phyloP scores from a whole-genome alignment of 2,888 invertebrate genomes.

The Chymomyza caudatula region DNA sequence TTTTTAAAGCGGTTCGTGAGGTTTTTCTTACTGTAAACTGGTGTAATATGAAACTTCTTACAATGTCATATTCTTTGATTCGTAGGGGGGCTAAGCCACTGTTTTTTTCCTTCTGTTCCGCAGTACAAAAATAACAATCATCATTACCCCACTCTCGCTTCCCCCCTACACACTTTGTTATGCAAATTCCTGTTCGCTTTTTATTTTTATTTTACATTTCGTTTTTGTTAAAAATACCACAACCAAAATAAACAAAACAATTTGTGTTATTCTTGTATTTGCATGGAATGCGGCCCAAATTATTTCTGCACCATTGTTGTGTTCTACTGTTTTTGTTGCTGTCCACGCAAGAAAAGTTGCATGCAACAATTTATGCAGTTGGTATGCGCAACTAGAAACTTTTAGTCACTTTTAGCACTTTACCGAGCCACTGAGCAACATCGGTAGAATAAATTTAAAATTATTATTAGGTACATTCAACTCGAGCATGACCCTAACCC shows the following conservation, averaged over 20 bases:
- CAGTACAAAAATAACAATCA: slow-evolving; percentile 55
- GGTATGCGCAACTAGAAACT: not conserved
- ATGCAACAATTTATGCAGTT: not conserved
- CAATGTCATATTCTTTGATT: too few relatives aligned
- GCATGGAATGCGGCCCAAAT: slow-evolving; percentile 27
- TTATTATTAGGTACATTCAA: not conserved
- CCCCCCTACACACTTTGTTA: slow-evolving; percentile 42
- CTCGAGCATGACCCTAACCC: not conserved
- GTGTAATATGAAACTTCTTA: too few relatives aligned
- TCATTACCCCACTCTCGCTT: slow-evolving; percentile 5
- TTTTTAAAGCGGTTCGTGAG: too few relatives aligned
- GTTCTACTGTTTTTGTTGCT: not conserved
- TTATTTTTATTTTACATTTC: slow-evolving; percentile 22
- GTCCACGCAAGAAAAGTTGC: not conserved
- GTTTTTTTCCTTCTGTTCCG: slow-evolving; percentile 10
- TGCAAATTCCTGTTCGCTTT: slow-evolving; percentile 49
- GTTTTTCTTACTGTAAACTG: too few relatives aligned
- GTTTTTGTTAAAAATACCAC: slow-evolving; percentile 23
- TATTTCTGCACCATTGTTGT: not conserved
- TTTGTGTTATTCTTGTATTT: slow-evolving; percentile 44
- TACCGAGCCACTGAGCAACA: not conserved
- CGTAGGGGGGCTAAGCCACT: not conserved
- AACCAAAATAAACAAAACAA: slow-evolving; percentile 2
- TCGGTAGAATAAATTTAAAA: not conserved
- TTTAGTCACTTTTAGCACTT: not conserved